A percentile compares a stretch with the other conserved stretches of the same genome.
phyloP scores from a whole-genome alignment of 2,113 vertebrate genomes.

The Hucho hucho region DNA sequence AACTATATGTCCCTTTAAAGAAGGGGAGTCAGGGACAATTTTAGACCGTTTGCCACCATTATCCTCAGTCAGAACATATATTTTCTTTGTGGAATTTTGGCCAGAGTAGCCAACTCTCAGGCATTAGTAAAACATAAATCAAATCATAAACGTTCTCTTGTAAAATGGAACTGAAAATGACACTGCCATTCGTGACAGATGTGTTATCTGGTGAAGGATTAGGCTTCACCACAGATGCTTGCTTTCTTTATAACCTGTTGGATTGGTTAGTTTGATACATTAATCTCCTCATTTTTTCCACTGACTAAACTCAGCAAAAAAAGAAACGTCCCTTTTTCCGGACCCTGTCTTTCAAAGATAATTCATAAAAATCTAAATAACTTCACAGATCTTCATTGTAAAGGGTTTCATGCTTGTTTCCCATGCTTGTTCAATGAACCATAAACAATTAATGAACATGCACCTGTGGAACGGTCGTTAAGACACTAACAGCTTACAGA shows the following conservation, averaged over 20 bases:
- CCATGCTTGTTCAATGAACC: too few species aligned
- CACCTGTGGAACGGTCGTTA: too few species aligned
- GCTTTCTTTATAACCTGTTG: not conserved
- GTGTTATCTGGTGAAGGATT: conserved; percentile 2
- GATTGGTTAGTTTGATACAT: too few species aligned
- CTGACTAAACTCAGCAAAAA: too few species aligned
- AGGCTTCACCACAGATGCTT: conserved; percentile 13
- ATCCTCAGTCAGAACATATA: conserved; percentile 37
- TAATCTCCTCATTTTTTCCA: too few species aligned
- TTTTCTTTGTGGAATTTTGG: conserved; percentile 65
- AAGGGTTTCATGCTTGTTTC: too few species aligned
- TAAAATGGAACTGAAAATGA: conserved; percentile 27
- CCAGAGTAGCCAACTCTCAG: conserved; percentile 28
- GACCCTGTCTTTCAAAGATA: too few species aligned
- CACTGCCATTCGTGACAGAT: conserved; percentile 14
- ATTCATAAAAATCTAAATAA: too few species aligned
- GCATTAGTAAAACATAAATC: conserved; percentile 56
- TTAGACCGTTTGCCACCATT: conserved; percentile 61
- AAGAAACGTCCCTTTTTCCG: too few species aligned
- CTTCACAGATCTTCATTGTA: too few species aligned
- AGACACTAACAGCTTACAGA: too few species aligned
- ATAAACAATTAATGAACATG: too few species aligned
- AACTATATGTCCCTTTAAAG: conserved; percentile 90
- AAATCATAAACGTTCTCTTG: conserved; percentile 47
- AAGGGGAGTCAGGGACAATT: conserved; percentile 50